Evolutionary conservation across 23 tunicate species (phyloP), one percentile per base, ranked within the genome.

Genomic region (Botrylloides violaceus): DNA sequence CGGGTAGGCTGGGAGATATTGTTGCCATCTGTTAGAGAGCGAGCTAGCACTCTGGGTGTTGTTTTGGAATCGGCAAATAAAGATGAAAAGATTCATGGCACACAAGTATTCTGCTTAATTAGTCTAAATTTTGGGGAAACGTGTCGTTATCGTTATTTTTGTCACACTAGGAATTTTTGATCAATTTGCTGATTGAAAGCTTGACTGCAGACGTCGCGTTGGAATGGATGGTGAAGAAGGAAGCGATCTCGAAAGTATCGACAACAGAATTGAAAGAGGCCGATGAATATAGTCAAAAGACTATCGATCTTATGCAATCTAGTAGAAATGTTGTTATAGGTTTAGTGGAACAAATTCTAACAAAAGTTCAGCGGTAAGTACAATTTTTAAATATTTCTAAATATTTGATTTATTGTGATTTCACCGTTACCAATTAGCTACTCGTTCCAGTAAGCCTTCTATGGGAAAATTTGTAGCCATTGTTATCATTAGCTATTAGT

Each of bases 1-100:
- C 77, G 80, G 60, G 65, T 62, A 9, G 85, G 81, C 15, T 86
- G 94, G 85, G 32, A 47, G 21, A 29, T 80, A 12, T 64, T 86
- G 47, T 18, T 86, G 15, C 85, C 85, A 25, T 61, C 75, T 36
- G 81, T 61, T 23, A 56, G 22, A 19, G 94, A 86, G 31, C 65
- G 85, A 26, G 76, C 73, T 0, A 31, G 65, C 2, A 77, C 74
- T 19, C 61, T 63, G 33, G 3, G 4, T 3, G 29, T 3, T 4
- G 36, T 63, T 29, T 63, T 63, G 35, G 18, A 9, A 31, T 3
- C 35, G 20, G 32, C 12, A 27, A 15, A 31, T 28, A 34, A 63
- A 9, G 29, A 4, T 15, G 70, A 63, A 3, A 63, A 63, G 21
- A 26, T 34, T 43, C 74, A 37, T 35, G 29, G 3, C 3, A 22